A percentile compares a stretch with the other conserved stretches of the same genome.
Conservation (phyloP, 2,113 vertebrate genomes). For the Periophthalmus modestus region DNA sequence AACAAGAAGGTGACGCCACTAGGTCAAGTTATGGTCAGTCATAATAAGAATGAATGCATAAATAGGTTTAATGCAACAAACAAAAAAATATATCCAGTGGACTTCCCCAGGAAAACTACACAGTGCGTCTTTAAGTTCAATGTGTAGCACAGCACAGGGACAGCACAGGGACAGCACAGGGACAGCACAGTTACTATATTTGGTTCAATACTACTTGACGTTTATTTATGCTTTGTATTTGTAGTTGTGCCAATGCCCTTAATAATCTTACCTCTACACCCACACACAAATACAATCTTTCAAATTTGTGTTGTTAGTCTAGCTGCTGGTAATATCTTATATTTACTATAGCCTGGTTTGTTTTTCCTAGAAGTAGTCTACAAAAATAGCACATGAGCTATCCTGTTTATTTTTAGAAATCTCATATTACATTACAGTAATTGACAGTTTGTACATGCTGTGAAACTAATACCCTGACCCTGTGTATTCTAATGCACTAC, state of each 20-base stretch:
- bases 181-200: background rate
- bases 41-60: too few relatives aligned
- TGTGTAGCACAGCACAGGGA: background rate
- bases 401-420: slow-evolving; percentile 14
- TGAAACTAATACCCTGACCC: background rate
- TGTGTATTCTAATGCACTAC: background rate
- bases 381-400: background rate
- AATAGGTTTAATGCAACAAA: too few relatives aligned
- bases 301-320: background rate
- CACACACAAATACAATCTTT: background rate
- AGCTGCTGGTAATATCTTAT: slow-evolving; percentile 25
- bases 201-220: background rate
- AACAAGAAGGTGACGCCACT: too few relatives aligned
- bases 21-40: too few relatives aligned
- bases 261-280: slow-evolving; percentile 13
- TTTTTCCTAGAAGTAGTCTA: slow-evolving; percentile 23
- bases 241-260: slow-evolving; percentile 12
- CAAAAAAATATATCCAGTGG: too few relatives aligned
- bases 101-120: too few relatives aligned
- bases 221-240: background rate
- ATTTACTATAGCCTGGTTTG: slow-evolving; percentile 39
- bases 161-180: too few relatives aligned
- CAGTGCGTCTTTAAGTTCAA: background rate
- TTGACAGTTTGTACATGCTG: background rate
- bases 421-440: background rate